Conservation (phyloP, 2,113 vertebrate species). For the Ailurus styani region DNA sequence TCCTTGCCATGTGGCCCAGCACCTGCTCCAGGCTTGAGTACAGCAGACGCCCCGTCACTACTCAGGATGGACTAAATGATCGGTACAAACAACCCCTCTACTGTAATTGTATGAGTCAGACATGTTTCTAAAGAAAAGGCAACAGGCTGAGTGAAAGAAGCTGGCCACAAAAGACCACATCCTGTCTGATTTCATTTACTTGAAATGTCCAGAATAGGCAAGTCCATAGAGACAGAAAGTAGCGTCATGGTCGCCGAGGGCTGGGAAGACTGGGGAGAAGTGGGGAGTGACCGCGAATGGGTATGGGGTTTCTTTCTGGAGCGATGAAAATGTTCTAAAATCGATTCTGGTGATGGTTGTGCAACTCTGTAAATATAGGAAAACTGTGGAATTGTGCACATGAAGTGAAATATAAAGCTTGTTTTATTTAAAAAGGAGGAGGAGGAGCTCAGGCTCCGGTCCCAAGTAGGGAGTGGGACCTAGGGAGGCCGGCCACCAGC, state of each 20-base stretch:
- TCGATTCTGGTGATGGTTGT: fast-evolving
- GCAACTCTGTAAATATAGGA: not conserved
- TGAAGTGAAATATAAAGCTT: not conserved
- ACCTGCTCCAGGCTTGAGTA: not conserved
- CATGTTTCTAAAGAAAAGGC: not conserved
- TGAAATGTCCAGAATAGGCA: not conserved
- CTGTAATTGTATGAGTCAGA: not conserved
- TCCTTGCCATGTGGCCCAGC: not conserved
- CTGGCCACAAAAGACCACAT: not conserved
- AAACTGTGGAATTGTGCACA: not conserved
- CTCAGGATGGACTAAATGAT: not conserved
- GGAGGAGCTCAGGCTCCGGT: not conserved
- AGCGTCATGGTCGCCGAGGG: not conserved
- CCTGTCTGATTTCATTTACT: not conserved
- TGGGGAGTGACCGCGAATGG: not conserved
- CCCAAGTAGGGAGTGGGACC: not conserved
- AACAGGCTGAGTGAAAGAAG: not conserved
- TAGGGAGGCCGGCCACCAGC: not conserved
- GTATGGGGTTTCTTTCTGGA: not conserved
- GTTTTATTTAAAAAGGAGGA: not conserved
- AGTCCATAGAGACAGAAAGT: not conserved
- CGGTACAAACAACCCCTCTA: not conserved
- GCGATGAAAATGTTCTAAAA: not conserved
- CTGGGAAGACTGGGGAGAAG: not conserved
- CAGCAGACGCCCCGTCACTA: not conserved